Percentiles rank a stretch among this genome's conserved stretches.
These are phyloP conservation scores for Listronotus bonariensis DNA, from an alignment of 1,140 invertebrate genomes.

Conservation along the genomic window DNA sequence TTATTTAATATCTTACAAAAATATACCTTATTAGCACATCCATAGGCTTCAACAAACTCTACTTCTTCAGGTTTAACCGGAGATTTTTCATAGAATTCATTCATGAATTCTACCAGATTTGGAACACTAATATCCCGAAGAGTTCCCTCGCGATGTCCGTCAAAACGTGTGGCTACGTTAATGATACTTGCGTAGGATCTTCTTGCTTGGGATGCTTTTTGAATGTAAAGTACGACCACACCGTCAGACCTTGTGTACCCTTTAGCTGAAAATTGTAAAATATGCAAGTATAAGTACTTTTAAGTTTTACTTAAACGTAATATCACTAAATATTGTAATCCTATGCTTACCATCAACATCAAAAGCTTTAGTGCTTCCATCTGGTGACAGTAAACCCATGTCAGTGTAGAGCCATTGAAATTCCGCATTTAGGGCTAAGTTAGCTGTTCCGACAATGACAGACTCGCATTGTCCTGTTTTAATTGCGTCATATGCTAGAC, in stretches of 20 bases:
- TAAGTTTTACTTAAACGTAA: too few relatives aligned
- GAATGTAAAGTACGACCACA: constrained; percentile 79
- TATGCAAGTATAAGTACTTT: not conserved
- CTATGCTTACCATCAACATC: constrained; percentile 63
- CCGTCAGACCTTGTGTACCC: constrained; percentile 79
- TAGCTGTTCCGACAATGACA: constrained; percentile 71
- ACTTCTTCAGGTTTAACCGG: constrained; percentile 66
- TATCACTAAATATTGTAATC: too few relatives aligned
- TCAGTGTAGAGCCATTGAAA: constrained; percentile 64
- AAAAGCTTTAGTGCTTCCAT: constrained; percentile 73
- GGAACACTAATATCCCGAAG: constrained; percentile 62
- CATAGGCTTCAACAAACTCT: constrained; percentile 76
- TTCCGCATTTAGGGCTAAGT: constrained; percentile 67
- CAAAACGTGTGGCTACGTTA: constrained; percentile 65
- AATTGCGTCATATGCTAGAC: constrained; percentile 67
- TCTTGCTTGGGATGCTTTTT: constrained; percentile 78
- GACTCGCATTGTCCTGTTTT: constrained; percentile 67
- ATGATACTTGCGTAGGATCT: constrained; percentile 72
- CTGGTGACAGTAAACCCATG: constrained; percentile 66
- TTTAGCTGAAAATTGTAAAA: constrained; percentile 62
- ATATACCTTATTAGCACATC: constrained; percentile 57
- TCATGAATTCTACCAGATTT: constrained; percentile 59
- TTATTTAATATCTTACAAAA: too few relatives aligned
- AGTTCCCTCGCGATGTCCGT: constrained; percentile 64
- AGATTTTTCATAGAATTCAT: constrained; percentile 66